phyloP scores from a whole-genome alignment of 2,113 vertebrate species.

The Microcebus lehilahytsara region DNA sequence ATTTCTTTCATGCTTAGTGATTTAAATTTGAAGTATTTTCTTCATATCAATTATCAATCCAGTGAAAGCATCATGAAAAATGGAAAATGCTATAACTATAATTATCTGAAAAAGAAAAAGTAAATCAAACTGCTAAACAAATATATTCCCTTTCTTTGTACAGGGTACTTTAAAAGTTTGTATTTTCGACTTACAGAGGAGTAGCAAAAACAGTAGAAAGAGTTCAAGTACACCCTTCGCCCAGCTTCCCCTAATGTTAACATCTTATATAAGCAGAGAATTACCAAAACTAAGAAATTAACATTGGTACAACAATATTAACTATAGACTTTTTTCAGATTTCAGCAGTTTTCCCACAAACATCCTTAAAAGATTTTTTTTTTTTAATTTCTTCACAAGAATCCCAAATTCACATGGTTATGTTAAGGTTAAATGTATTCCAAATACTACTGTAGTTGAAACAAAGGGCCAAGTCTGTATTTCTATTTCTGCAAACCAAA shows the following conservation, averaged over 20 bases:
- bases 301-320: not conserved
- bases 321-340: not conserved
- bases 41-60: conserved; percentile 50
- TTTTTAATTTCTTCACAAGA: not conserved
- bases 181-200: not conserved
- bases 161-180: not conserved
- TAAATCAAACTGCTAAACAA: not conserved
- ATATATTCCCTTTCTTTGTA: not conserved
- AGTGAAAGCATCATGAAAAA: conserved; percentile 21
- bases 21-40: conserved; percentile 46
- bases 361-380: not conserved
- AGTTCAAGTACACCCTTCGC: not conserved
- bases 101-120: not conserved
- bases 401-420: not conserved
- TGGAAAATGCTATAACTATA: not conserved
- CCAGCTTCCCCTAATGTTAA: not conserved
- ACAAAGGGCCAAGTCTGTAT: not conserved
- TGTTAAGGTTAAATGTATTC: not conserved
- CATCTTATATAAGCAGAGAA: not conserved
- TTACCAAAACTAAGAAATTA: not conserved
- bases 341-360: not conserved
- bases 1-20: conserved; percentile 4
- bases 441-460: not conserved
- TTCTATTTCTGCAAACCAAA: conserved; percentile 26
- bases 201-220: not conserved